Conservation (phyloP, 2,113 vertebrate species). For the Leucopsar rothschildi region DNA sequence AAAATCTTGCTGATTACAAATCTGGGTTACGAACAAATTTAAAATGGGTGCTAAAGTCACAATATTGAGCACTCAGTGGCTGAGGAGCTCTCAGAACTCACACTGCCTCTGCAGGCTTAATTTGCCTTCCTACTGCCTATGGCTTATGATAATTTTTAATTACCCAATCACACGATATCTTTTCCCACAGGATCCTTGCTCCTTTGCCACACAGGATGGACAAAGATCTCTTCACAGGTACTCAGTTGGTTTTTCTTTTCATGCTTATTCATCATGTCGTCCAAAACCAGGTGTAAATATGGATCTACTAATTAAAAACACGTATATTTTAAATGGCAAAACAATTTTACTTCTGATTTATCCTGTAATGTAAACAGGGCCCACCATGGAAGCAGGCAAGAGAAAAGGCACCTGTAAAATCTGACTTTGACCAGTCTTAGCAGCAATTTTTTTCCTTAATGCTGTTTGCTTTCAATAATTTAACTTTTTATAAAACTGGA, state of each 20-base stretch:
- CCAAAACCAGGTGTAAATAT: neutral
- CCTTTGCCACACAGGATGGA: neutral
- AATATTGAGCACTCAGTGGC: neutral
- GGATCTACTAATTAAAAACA: neutral
- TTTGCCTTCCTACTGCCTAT: constrained; percentile 39
- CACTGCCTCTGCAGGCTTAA: neutral
- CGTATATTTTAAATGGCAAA: neutral
- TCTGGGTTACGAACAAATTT: neutral
- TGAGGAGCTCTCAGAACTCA: neutral
- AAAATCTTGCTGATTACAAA: neutral
- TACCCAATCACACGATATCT: constrained; percentile 36
- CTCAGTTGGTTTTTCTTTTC: neutral
- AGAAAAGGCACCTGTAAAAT: neutral
- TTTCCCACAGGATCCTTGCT: constrained; percentile 36
- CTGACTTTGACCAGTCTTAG: neutral
- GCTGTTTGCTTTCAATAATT: constrained; percentile 12
- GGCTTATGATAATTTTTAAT: constrained; percentile 62
- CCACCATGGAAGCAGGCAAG: neutral
- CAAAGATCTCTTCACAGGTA: constrained; percentile 6
- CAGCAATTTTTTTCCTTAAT: neutral
- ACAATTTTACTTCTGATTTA: neutral
- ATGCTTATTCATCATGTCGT: neutral
- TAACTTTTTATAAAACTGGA: neutral
- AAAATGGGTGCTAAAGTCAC: neutral
- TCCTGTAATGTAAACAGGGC: neutral